A percentile compares a stretch with the other conserved stretches of the same genome.
These are phyloP conservation scores for Dascyllus trimaculatus DNA, from an alignment of 2,113 vertebrate species.

Conservation along the genomic window DNA sequence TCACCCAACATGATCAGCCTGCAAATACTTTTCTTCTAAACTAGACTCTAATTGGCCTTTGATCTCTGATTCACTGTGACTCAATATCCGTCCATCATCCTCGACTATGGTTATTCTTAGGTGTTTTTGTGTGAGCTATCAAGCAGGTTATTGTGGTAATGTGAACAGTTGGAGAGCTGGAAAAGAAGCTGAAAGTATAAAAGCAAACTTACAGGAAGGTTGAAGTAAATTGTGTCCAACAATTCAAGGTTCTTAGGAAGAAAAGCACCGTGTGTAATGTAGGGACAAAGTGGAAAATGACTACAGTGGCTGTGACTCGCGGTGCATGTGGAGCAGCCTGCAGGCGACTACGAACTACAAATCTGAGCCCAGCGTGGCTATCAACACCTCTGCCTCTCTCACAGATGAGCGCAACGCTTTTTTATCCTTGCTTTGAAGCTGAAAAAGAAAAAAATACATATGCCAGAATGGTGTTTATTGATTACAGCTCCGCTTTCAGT, in stretches of 20 bases:
- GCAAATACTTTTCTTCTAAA: conserved; percentile 50
- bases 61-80: conserved; percentile 39
- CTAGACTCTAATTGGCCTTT: conserved; percentile 55
- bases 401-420: too few relatives aligned
- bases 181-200: background rate
- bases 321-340: too few relatives aligned
- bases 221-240: conserved; percentile 12
- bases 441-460: too few relatives aligned
- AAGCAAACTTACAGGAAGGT: background rate
- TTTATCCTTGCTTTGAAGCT: too few relatives aligned
- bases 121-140: background rate
- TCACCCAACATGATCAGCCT: conserved; percentile 46
- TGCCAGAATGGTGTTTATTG: too few relatives aligned
- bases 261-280: background rate
- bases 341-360: too few relatives aligned
- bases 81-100: conserved; percentile 27
- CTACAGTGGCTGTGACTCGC: too few relatives aligned
- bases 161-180: background rate
- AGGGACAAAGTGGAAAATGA: background rate
- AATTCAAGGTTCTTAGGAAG: background rate
- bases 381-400: too few relatives aligned
- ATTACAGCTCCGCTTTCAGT: too few relatives aligned
- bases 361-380: too few relatives aligned
- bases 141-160: conserved; percentile 8
- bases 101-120: conserved; percentile 5